phyloP scores from a whole-genome alignment of 2,797 vertebrate genomes.

The Bufotes viridis region DNA sequence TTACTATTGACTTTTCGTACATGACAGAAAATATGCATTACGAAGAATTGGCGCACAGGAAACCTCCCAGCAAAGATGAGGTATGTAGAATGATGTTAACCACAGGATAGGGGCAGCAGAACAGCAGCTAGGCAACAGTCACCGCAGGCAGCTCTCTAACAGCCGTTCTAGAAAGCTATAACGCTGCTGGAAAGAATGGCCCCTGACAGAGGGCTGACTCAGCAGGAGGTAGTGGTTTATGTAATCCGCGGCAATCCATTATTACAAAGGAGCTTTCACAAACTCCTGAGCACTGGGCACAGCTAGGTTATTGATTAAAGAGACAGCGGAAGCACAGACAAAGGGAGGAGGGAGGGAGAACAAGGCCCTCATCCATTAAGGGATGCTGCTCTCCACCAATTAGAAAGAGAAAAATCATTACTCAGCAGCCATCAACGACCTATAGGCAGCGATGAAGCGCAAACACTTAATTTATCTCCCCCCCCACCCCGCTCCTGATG shows the following conservation, averaged over 20 bases:
- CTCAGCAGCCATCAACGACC: constrained; percentile 79
- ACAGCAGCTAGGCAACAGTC: constrained; percentile 36
- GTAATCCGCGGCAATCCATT: constrained; percentile 75
- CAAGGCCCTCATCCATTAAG: constrained; percentile 81
- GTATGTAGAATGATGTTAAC: constrained; percentile 52
- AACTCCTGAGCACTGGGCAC: constrained; percentile 75
- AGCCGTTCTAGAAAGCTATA: constrained; percentile 65
- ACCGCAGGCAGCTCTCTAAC: constrained; percentile 60
- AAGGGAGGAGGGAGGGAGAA: constrained; percentile 63
- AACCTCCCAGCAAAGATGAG: constrained; percentile 24
- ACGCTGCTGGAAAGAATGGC: constrained; percentile 63
- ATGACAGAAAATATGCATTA: constrained; percentile 8
- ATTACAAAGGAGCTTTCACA: constrained; percentile 80
- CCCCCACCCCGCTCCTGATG: constrained; percentile 64
- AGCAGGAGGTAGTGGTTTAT: constrained; percentile 69
- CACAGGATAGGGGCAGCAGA: constrained; percentile 37
- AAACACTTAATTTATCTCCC: constrained; percentile 70
- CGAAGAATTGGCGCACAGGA: constrained; percentile 27
- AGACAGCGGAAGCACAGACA: constrained; percentile 74
- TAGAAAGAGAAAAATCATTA: constrained; percentile 81
- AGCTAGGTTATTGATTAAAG: constrained; percentile 81
- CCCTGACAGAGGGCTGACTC: constrained; percentile 69
- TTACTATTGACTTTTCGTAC: not conserved
- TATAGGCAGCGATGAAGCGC: constrained; percentile 74
- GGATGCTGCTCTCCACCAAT: constrained; percentile 80